phyloP scores from a whole-genome alignment of 1,140 invertebrate genomes.

The Papilio machaon region DNA sequence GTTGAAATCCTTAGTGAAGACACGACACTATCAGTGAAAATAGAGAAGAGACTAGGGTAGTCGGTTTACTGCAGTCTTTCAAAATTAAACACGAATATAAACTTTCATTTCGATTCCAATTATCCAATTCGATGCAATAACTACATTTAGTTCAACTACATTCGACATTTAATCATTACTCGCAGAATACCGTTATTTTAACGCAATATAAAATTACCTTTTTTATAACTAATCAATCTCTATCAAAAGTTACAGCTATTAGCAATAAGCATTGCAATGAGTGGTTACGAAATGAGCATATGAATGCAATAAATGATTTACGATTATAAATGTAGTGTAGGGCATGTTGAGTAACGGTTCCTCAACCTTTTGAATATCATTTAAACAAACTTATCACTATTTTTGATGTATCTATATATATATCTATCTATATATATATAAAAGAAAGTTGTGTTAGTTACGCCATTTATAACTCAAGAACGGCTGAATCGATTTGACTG shows the following conservation, averaged over 20 bases:
- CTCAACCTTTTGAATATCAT: neutral
- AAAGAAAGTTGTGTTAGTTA: no score
- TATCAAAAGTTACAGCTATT: conserved; percentile 49
- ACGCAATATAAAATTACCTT: conserved; percentile 52
- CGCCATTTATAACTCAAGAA: no score
- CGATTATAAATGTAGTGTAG: neutral
- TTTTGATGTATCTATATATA: neutral
- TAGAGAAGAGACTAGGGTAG: neutral
- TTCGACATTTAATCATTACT: conserved; percentile 13
- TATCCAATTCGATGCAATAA: neutral
- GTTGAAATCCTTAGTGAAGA: neutral
- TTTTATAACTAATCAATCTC: conserved; percentile 62
- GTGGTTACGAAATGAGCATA: conserved; percentile 5
- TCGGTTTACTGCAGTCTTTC: neutral
- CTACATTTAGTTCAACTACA: neutral
- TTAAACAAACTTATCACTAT: neutral
- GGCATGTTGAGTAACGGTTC: neutral
- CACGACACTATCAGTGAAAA: neutral
- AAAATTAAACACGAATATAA: neutral
- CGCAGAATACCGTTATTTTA: conserved; percentile 31
- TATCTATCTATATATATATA: no score
- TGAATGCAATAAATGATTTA: conserved; percentile 29
- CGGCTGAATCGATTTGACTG: no score
- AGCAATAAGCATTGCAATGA: conserved; percentile 48
- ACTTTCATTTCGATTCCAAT: neutral